Evolutionary conservation across 2,113 vertebrate genomes (phyloP), one percentile per base, ranked within the genome.

Genomic region (Oryzias celebensis): DNA sequence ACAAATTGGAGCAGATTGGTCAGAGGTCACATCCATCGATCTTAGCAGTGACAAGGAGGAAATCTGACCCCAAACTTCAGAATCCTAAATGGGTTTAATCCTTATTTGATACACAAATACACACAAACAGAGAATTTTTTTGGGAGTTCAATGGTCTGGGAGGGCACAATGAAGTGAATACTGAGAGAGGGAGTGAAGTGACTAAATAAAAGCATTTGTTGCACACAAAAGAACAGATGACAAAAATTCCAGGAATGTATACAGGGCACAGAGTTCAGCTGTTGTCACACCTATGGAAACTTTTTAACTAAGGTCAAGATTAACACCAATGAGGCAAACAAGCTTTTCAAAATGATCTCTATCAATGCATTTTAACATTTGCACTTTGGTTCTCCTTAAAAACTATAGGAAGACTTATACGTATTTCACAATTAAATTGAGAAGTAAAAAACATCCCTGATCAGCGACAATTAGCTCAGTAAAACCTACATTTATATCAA

Each of bases 11-110:
- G 53, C 75, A 83, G 24, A 54, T 54, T 64, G 62, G 83, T 86
- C 86, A 85, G 77, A 81, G 86, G 80, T 89, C 83, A 86, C 61
- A 82, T 81, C 77, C 86, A 87, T 92, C 83, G 64, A 91, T 90
- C 88, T 89, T 82, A 67, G 75, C 74, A 75, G 84, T 87, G 89
- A 88, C 84, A 74, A 81, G 82, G 68, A 78, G 82, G 79, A 87
- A 91, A 87, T 82, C 73, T 86, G 80, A 83, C 84, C 84, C 72
- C 71, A 68, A 84, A 71, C 70, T 75, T 61, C 58, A 58, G 69
- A 68, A 78, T 28, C 68, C 57, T 41, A 85, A 85, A 82, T 68
- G 60, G 53, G 58, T 82, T 87, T 83, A 83, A 89, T 86, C 86
- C 74, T 65, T 63, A 43, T 85, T 85, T 82, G 66, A 85, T 80